phyloP scores from a whole-genome alignment of 2,797 vertebrate species.

The Mormyrops boulengeri region DNA sequence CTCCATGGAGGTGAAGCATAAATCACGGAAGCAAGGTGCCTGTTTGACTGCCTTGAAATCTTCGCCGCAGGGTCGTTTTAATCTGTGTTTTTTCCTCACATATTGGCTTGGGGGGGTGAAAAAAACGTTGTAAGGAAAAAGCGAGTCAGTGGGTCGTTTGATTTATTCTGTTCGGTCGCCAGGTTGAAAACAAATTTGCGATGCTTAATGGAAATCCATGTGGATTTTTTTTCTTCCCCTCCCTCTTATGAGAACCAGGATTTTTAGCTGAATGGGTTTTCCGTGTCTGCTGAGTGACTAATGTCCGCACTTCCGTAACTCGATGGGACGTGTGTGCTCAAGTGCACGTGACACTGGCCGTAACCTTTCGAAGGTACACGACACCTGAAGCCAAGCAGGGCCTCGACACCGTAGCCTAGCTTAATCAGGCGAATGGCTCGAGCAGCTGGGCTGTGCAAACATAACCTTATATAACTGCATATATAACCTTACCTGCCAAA shows the following conservation, averaged over 20 bases:
- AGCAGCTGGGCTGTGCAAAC: background rate
- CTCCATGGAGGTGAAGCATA: background rate
- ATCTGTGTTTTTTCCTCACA: background rate
- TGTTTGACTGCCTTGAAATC: background rate
- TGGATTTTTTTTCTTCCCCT: background rate
- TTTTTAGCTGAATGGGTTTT: background rate
- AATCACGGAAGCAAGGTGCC: background rate
- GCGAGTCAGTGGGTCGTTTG: background rate
- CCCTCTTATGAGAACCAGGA: background rate
- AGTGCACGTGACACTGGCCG: background rate
- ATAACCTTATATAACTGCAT: background rate
- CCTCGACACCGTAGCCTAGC: background rate
- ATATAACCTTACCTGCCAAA: conserved; percentile 2
- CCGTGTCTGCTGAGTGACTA: background rate
- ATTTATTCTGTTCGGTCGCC: background rate
- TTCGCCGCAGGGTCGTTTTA: background rate
- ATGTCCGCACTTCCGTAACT: background rate
- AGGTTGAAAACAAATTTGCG: background rate
- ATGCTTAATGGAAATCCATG: background rate
- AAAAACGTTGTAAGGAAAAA: background rate
- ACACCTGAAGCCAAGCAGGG: background rate
- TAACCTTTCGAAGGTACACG: background rate
- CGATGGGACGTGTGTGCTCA: background rate
- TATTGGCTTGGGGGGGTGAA: background rate
- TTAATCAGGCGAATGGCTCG: background rate